Evolutionary conservation across 2,888 invertebrate genomes (phyloP), one percentile per base, ranked within the genome.

Genomic region (Heliothis peltigera): DNA sequence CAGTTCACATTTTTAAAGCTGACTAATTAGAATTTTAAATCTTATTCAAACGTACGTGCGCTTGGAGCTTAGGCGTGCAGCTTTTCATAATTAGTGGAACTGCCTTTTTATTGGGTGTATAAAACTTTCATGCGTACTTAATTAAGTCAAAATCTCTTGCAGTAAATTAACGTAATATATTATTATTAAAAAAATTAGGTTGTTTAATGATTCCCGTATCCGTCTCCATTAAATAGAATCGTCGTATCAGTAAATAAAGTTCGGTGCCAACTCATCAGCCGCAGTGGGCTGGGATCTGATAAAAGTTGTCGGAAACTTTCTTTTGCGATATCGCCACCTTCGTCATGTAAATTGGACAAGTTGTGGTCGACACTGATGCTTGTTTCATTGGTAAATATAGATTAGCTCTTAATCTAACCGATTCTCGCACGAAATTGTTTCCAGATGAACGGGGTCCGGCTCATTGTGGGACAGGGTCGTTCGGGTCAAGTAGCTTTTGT

Each of bases 311-410:
- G 80, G 79, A 86, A 94, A 93, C 90, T 94, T 93, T 92, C 92
- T 92, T 93, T 92, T 90, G 91, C 92, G 92, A 92, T 93, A 93
- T 93, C 92, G 90, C 90, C 93, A 93, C 93, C 93, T 92, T 86
- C 93, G 92, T 93, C 94, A 93, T 93, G 92, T 93, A 93, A 92
- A 94, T 94, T 93, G 90, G 92, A 93, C 91, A 93, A 93, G 91
- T 93, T 92, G 88, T 82, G 89, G 88, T 77, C 80, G 80, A 82
- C 86, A 87, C 89, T 88, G 90, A 91, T 90, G 91, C 87, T 91
- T 91, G 89, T 91, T 92, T 91, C 89, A 92, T 91, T 90, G 84
- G 85, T 85, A 87, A 89, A 90, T 90, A 92, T 89, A 90, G 91
- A 93, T 92, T 91, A 92, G 87, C 88, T 88, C 85, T 82, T 91